Conservation (phyloP, 2,888 invertebrate genomes). For the Cryptus viduatorius region DNA sequence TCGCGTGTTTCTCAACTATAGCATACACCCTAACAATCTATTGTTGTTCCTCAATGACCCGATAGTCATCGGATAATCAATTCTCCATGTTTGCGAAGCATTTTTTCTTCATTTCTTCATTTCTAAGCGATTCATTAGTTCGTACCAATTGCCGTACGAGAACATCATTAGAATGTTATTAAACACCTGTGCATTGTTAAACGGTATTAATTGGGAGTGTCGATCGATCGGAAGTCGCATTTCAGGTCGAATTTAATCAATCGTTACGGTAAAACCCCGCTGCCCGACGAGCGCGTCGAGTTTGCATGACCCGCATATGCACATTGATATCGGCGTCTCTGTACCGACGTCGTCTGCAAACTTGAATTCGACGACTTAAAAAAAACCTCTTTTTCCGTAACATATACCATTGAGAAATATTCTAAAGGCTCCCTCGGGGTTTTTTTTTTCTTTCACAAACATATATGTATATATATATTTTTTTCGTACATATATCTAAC, state of each 20-base stretch:
- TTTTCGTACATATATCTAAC: background rate
- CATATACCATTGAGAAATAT: background rate
- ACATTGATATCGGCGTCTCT: background rate
- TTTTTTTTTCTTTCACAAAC: background rate
- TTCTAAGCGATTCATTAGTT: background rate
- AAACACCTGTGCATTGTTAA: background rate
- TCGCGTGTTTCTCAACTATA: constrained; percentile 7
- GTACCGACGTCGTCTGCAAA: background rate
- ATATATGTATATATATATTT: too few species aligned
- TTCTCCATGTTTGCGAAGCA: background rate
- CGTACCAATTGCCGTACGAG: background rate
- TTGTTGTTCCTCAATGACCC: constrained; percentile 17
- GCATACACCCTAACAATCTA: background rate
- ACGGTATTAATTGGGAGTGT: background rate
- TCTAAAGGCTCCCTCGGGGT: background rate
- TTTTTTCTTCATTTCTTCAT: background rate
- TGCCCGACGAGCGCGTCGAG: background rate
- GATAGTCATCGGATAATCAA: background rate
- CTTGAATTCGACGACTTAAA: background rate
- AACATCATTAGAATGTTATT: background rate
- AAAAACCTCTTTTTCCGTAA: background rate
- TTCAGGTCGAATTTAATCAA: background rate
- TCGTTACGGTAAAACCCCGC: background rate
- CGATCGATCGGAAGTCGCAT: background rate
- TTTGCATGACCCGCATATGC: background rate